Percentiles rank a stretch among this genome's conserved stretches.
phyloP scores from a whole-genome alignment of 2,797 vertebrate species.

The Acropternis orthonyx region DNA sequence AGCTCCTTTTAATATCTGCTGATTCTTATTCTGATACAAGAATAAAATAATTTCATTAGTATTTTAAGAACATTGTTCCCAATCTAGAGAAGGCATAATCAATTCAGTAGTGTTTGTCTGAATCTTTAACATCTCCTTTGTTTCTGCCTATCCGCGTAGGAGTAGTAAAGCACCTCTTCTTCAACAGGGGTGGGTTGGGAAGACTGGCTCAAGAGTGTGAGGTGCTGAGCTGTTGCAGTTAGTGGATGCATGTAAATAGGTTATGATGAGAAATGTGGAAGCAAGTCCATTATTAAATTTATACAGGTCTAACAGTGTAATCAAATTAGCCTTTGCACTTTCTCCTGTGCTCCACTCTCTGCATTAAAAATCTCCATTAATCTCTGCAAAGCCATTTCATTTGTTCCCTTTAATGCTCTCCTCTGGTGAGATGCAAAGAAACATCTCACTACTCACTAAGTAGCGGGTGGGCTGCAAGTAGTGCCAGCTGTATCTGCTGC shows the following conservation, averaged over 20 bases:
- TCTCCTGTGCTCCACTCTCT: slow-evolving; percentile 44
- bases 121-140: neutral
- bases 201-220: neutral
- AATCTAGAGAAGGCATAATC: neutral
- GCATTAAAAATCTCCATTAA: slow-evolving; percentile 54
- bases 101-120: neutral
- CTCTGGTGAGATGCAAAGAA: slow-evolving; percentile 16
- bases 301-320: slow-evolving; percentile 52
- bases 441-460: neutral
- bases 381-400: slow-evolving; percentile 40
- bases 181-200: neutral
- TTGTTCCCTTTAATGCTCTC: slow-evolving; percentile 2
- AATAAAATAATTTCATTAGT: neutral
- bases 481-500: neutral
- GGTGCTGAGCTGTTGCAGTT: neutral
- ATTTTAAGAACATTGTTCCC: neutral
- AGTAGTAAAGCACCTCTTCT: neutral
- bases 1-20: neutral
- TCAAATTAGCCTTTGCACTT: slow-evolving; percentile 67
- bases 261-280: slow-evolving; percentile 37
- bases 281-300: slow-evolving; percentile 61
- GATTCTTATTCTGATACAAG: slow-evolving; percentile 6
- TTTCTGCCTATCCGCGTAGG: neutral
- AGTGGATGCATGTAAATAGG: slow-evolving; percentile 8
- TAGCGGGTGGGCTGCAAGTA: neutral